A percentile compares a stretch with the other conserved stretches of the same genome.
Evolutionary conservation across 1,140 invertebrate species (phyloP).

Genomic region (Drosophila suzukii): DNA sequence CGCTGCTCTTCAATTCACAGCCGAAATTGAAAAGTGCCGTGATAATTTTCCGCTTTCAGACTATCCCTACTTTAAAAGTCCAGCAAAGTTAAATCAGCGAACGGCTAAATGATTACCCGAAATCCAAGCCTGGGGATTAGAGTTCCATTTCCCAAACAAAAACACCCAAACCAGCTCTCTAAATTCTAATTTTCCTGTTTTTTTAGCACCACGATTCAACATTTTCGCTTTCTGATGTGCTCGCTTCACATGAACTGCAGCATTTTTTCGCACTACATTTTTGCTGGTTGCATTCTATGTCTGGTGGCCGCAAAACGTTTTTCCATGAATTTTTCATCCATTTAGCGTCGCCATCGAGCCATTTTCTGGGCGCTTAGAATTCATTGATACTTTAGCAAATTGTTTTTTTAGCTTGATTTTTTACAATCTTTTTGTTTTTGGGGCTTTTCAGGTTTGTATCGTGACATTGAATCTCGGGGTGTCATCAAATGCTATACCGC

Average conservation of each 20-base stretch:
- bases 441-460: background rate
- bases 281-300: slow-evolving; percentile 44
- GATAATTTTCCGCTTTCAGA: slow-evolving; percentile 38
- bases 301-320: slow-evolving; percentile 71
- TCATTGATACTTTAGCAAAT: slow-evolving; percentile 75
- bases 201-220: slow-evolving; percentile 46
- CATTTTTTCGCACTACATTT: slow-evolving; percentile 36
- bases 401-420: slow-evolving; percentile 55
- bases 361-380: slow-evolving; percentile 75
- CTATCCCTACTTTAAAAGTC: slow-evolving; percentile 8
- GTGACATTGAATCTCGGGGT: slow-evolving; percentile 58
- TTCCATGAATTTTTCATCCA: slow-evolving; percentile 76
- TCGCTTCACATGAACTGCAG: slow-evolving; percentile 18
- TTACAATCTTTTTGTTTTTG: slow-evolving; percentile 18
- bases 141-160: slow-evolving; percentile 15
- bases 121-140: slow-evolving; percentile 1
- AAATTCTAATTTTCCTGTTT: slow-evolving; percentile 35
- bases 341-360: slow-evolving; percentile 67
- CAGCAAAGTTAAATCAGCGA: background rate
- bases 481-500: background rate
- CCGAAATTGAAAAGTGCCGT: slow-evolving; percentile 24
- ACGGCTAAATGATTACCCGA: background rate
- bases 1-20: slow-evolving; percentile 44
- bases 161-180: background rate
- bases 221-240: slow-evolving; percentile 64